Conservation (phyloP, 2,888 invertebrate genomes). For the Tubiluchus corallicola region DNA sequence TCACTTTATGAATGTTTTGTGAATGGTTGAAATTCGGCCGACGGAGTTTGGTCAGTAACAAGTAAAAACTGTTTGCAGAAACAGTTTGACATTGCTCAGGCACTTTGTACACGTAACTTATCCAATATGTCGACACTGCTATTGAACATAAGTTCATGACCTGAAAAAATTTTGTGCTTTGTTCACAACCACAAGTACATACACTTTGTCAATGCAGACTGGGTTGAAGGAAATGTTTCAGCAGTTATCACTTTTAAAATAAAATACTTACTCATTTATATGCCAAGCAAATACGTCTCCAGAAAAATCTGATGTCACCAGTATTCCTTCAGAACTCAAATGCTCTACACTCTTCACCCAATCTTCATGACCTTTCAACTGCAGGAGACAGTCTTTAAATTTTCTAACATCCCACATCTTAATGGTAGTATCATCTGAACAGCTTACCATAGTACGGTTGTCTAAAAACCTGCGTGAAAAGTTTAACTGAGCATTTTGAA, state of each 20-base stretch:
- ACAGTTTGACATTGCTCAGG: neutral
- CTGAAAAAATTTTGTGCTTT: slow-evolving; percentile 5
- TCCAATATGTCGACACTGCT: neutral
- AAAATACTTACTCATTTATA: slow-evolving; percentile 46
- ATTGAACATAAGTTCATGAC: neutral
- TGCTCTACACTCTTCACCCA: slow-evolving; percentile 96
- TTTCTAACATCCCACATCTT: slow-evolving; percentile 82
- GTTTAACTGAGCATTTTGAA: too few species aligned
- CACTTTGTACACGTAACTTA: neutral
- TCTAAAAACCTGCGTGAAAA: slow-evolving; percentile 53
- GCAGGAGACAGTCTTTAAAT: slow-evolving; percentile 51
- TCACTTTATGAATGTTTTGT: too few species aligned
- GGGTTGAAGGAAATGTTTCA: too few species aligned
- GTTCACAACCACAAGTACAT: too few species aligned
- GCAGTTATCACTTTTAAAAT: neutral
- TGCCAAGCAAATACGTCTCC: slow-evolving; percentile 88
- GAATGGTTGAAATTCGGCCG: too few species aligned
- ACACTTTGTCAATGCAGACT: too few species aligned
- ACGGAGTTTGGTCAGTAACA: too few species aligned
- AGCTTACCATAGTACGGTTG: slow-evolving; percentile 68
- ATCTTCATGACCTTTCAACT: slow-evolving; percentile 67
- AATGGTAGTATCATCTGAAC: slow-evolving; percentile 81
- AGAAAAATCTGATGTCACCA: slow-evolving; percentile 80
- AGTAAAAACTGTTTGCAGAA: too few species aligned
- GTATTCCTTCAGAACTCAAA: slow-evolving; percentile 55